A percentile compares a stretch with the other conserved stretches of the same genome.
These are phyloP conservation scores for Trochalopteron elliotii DNA, from an alignment of 2,113 vertebrate species.

Conservation along the genomic window DNA sequence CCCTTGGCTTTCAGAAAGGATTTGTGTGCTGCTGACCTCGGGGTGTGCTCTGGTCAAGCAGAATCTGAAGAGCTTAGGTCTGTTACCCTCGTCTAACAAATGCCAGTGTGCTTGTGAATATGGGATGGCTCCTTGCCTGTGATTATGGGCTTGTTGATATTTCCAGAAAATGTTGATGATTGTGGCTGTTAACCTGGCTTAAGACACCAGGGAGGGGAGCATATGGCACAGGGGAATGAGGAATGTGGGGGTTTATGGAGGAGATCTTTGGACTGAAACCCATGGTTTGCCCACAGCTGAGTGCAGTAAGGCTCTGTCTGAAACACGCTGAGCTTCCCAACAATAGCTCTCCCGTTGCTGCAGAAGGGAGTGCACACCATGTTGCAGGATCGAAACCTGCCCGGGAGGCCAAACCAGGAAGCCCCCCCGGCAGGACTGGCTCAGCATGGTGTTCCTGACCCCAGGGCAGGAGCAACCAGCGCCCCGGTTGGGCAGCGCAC, in stretches of 20 bases:
- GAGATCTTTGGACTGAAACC: background rate
- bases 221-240: background rate
- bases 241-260: background rate
- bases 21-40: background rate
- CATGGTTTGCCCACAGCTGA: background rate
- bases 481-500: background rate
- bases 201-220: background rate
- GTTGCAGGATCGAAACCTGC: background rate
- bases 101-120: background rate
- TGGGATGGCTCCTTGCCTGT: background rate
- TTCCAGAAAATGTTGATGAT: background rate
- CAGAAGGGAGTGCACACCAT: background rate
- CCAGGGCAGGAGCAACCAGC: background rate
- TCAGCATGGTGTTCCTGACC: background rate
- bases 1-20: background rate
- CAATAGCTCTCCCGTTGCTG: background rate
- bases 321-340: background rate
- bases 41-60: background rate
- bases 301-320: rapidly evolving
- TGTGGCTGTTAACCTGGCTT: background rate
- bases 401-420: background rate
- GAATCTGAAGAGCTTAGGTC: background rate
- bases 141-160: background rate
- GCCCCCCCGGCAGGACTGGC: rapidly evolving
- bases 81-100: background rate